A percentile compares a stretch with the other conserved stretches of the same genome.
Evolutionary conservation across 2,888 invertebrate species (phyloP).

Genomic region (Lasioglossum zephyrum): DNA sequence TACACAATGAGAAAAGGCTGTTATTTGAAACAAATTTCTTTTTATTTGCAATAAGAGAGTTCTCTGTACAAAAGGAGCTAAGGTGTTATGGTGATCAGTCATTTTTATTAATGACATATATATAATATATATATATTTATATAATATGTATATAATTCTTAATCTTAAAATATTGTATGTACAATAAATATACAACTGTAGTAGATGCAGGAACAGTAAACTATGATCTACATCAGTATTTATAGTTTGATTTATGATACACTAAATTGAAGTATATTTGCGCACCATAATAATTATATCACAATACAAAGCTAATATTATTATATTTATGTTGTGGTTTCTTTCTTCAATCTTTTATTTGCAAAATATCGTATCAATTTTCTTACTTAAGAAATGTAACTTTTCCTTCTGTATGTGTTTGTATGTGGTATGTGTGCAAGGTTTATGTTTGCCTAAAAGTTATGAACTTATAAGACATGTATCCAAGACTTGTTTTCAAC

Average conservation of each 20-base stretch:
- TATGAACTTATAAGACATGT: slow-evolving; percentile 25
- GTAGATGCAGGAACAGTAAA: slow-evolving; percentile 81
- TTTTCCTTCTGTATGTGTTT: slow-evolving; percentile 37
- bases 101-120: slow-evolving; percentile 67
- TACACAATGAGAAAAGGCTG: neutral
- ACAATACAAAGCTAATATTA: slow-evolving; percentile 70
- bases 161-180: slow-evolving; percentile 79
- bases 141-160: slow-evolving; percentile 77
- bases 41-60: slow-evolving; percentile 49
- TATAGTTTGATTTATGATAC: slow-evolving; percentile 54
- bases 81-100: slow-evolving; percentile 50
- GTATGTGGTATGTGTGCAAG: slow-evolving; percentile 30
- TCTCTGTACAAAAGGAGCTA: slow-evolving; percentile 44
- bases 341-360: slow-evolving; percentile 29
- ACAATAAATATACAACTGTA: slow-evolving; percentile 81
- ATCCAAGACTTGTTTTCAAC: slow-evolving; percentile 12
- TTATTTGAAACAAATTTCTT: slow-evolving; percentile 28
- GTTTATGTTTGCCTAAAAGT: slow-evolving; percentile 16
- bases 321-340: slow-evolving; percentile 36
- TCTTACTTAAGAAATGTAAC: slow-evolving; percentile 23
- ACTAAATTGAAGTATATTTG: slow-evolving; percentile 64
- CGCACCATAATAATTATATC: slow-evolving; percentile 73
- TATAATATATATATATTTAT: slow-evolving; percentile 52
- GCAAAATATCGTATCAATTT: slow-evolving; percentile 50
- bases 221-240: slow-evolving; percentile 72